phyloP scores from a whole-genome alignment of 2,888 invertebrate genomes.

The Parnassius glacialis region DNA sequence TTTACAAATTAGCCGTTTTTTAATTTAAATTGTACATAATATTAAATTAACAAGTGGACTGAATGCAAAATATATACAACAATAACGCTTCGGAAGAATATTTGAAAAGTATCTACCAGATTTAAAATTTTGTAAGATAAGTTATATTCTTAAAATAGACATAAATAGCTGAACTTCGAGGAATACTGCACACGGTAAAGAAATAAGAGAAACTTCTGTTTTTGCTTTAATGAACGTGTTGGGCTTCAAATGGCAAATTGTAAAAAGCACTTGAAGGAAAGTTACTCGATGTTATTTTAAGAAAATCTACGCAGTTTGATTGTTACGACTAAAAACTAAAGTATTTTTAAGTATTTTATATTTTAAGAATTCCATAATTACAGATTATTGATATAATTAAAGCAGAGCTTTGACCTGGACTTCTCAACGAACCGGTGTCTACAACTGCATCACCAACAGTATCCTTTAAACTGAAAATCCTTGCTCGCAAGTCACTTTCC shows the following conservation, averaged over 20 bases:
- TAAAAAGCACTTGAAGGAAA: conserved; percentile 4
- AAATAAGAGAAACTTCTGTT: background rate
- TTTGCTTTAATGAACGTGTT: background rate
- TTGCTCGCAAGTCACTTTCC: conserved; percentile 58
- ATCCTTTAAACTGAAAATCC: conserved; percentile 64
- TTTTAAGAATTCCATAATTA: background rate
- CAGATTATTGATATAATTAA: background rate
- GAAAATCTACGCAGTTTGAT: conserved; percentile 22
- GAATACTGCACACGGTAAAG: background rate
- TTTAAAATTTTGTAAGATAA: too few relatives aligned
- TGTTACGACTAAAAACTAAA: conserved; percentile 4
- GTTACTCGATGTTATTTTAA: conserved; percentile 17
- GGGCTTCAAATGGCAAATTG: conserved; percentile 16
- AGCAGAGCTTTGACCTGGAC: conserved; percentile 45
- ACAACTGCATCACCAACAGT: conserved; percentile 52
- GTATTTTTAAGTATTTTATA: background rate
- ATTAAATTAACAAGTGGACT: too few relatives aligned
- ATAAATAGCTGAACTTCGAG: background rate
- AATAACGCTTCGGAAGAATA: too few relatives aligned
- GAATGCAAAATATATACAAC: too few relatives aligned
- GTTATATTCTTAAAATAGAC: background rate
- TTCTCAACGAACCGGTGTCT: conserved; percentile 42
- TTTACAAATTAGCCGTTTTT: too few relatives aligned
- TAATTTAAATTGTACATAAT: too few relatives aligned
- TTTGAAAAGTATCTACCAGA: too few relatives aligned